A percentile compares a stretch with the other conserved stretches of the same genome.
Conservation (phyloP, 2,113 vertebrate species). For the Oxyura jamaicensis region DNA sequence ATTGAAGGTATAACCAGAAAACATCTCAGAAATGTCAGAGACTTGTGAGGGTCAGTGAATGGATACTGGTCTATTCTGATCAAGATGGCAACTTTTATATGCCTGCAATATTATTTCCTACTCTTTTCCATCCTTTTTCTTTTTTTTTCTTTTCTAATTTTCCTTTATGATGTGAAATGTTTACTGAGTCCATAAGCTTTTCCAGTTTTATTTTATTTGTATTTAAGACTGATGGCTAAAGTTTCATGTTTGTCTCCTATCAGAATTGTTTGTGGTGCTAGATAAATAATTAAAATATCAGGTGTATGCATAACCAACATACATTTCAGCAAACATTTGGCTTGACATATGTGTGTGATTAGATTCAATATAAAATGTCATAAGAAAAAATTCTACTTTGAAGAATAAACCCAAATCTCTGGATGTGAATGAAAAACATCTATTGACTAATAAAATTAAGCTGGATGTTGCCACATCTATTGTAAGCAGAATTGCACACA, state of each 20-base stretch:
- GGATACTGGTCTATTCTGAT: background rate
- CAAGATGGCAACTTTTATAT: background rate
- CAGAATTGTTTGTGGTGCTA: background rate
- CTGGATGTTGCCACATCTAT: background rate
- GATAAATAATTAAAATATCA: background rate
- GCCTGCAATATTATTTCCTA: background rate
- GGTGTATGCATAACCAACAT: background rate
- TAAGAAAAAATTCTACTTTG: background rate
- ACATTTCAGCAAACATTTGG: background rate
- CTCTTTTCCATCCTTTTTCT: background rate
- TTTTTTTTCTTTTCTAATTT: background rate
- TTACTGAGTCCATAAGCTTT: background rate
- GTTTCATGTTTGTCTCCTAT: background rate
- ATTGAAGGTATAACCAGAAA: background rate
- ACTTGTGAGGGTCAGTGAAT: background rate
- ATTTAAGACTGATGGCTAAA: background rate
- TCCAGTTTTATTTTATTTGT: background rate
- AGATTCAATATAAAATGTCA: background rate
- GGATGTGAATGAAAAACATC: background rate
- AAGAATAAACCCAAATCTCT: background rate
- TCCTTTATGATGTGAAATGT: background rate
- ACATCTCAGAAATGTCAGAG: background rate
- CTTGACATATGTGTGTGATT: background rate
- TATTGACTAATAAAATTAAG: background rate
- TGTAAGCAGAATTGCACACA: background rate